Evolutionary conservation across 2,797 vertebrate genomes (phyloP).

Genomic region (Lagocephalus sceleratus): DNA sequence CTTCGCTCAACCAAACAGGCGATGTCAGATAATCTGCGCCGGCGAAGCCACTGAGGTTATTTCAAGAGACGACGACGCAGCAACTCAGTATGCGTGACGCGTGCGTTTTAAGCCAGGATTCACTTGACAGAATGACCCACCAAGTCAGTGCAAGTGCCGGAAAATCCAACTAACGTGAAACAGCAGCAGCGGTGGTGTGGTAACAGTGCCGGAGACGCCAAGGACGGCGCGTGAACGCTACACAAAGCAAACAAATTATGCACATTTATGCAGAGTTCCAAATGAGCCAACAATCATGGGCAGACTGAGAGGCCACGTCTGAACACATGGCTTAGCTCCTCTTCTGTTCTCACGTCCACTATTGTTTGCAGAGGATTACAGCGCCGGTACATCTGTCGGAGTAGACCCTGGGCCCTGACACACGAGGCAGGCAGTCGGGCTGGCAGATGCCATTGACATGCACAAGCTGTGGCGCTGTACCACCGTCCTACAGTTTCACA

Average conservation of each 20-base stretch:
- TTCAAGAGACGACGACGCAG: constrained; percentile 53
- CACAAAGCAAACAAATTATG: not conserved
- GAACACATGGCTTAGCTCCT: constrained; percentile 43
- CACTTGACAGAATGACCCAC: constrained; percentile 20
- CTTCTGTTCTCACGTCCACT: constrained; percentile 47
- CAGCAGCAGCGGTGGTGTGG: constrained; percentile 4
- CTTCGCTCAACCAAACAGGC: constrained; percentile 15
- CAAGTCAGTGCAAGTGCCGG: constrained; percentile 8
- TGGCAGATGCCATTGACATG: constrained; percentile 20
- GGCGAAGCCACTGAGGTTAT: constrained; percentile 49
- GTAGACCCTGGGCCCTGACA: constrained; percentile 26
- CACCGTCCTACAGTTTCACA: no score
- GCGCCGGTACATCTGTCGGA: constrained; percentile 33
- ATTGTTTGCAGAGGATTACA: constrained; percentile 64
- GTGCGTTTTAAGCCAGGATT: constrained; percentile 28
- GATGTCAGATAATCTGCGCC: constrained; percentile 43
- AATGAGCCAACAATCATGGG: no score
- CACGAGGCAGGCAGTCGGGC: constrained; percentile 22
- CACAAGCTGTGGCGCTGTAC: no score
- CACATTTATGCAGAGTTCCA: not conserved
- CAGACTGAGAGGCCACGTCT: constrained; percentile 8
- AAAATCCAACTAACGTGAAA: not conserved
- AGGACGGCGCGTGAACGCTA: not conserved
- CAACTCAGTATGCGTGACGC: constrained; percentile 44
- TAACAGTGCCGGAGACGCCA: not conserved